A percentile compares a stretch with the other conserved stretches of the same genome.
These are phyloP conservation scores for Agrochola lychnidis DNA, from an alignment of 2,888 invertebrate species.

Conservation along the genomic window DNA sequence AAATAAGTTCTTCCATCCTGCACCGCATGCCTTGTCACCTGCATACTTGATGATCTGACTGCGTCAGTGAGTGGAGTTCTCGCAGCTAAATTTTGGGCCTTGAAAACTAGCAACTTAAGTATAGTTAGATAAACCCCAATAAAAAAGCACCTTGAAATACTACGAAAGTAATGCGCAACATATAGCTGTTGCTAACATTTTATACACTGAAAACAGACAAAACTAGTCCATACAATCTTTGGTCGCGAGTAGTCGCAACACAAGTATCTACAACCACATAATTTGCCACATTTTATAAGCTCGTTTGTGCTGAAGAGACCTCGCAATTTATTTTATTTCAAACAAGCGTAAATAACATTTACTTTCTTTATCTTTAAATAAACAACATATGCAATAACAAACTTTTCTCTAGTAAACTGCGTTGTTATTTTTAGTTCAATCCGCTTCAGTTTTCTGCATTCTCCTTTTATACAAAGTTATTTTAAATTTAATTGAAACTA, in stretches of 20 bases:
- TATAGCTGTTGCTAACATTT: neutral
- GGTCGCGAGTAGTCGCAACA: slow-evolving; percentile 14
- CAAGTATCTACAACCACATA: slow-evolving; percentile 19
- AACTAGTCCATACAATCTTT: slow-evolving; percentile 16
- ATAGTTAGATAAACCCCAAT: neutral
- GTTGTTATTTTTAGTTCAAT: slow-evolving; percentile 28
- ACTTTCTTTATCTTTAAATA: slow-evolving; percentile 52
- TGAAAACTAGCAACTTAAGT: too few species aligned
- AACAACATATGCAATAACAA: slow-evolving; percentile 41
- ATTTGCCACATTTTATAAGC: slow-evolving; percentile 54
- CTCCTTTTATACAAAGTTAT: neutral
- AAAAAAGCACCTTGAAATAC: neutral
- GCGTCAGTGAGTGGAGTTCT: too few species aligned
- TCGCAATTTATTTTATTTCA: slow-evolving; percentile 58
- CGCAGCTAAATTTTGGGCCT: too few species aligned
- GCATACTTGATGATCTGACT: too few species aligned
- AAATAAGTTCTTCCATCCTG: too few species aligned
- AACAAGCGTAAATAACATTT: slow-evolving; percentile 50
- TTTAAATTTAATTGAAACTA: neutral
- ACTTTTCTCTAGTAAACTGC: slow-evolving; percentile 31
- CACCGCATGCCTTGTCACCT: too few species aligned
- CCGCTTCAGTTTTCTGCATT: slow-evolving; percentile 3
- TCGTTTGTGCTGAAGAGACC: slow-evolving; percentile 51
- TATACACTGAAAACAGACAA: slow-evolving; percentile 29
- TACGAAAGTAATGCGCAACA: neutral